Evolutionary conservation across 2,888 invertebrate species (phyloP).

Genomic region (Pardosa pseudoannulata): DNA sequence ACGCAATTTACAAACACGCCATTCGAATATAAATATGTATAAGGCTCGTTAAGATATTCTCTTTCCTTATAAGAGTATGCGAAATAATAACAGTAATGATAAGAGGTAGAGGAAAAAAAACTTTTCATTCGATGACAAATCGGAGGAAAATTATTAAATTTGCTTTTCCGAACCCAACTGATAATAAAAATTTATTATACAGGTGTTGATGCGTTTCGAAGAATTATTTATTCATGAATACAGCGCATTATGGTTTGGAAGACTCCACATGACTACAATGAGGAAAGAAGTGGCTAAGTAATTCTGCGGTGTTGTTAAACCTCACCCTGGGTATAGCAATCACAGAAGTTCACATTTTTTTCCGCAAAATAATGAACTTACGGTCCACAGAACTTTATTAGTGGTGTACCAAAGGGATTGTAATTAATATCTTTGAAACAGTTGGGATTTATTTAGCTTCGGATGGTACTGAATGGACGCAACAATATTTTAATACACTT

Average conservation of each 20-base stretch:
- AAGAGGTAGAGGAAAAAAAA: conserved; percentile 26
- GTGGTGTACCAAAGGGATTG: background rate
- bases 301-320: background rate
- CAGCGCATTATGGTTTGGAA: background rate
- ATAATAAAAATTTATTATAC: conserved; percentile 55
- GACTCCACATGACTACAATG: background rate
- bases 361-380: background rate
- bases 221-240: conserved; percentile 29
- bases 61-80: conserved; percentile 16
- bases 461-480: background rate
- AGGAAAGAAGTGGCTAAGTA: background rate
- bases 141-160: conserved; percentile 55
- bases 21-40: conserved; percentile 62
- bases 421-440: background rate
- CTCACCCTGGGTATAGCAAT: background rate
- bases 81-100: conserved; percentile 44
- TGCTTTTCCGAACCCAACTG: conserved; percentile 34
- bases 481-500: background rate
- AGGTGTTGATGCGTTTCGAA: conserved; percentile 40
- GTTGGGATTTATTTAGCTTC: background rate
- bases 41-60: conserved; percentile 51
- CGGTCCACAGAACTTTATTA: background rate
- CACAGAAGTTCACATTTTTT: background rate
- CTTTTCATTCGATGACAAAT: conserved; percentile 43
- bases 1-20: conserved; percentile 57